Conservation (phyloP, 2,888 invertebrate genomes). For the Thereva nobilitata region DNA sequence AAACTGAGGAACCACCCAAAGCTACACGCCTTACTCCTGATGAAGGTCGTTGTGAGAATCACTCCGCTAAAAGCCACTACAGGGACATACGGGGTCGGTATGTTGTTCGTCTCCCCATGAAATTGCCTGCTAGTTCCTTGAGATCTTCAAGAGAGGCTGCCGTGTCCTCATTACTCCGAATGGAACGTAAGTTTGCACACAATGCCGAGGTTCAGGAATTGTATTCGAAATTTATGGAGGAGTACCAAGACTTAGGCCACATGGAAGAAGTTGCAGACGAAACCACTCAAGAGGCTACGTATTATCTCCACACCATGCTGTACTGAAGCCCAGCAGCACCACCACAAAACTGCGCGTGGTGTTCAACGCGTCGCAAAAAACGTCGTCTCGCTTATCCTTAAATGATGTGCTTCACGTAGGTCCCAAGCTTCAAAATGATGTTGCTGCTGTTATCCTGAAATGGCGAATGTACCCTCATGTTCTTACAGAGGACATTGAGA, state of each 20-base stretch:
- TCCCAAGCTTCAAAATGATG: background rate
- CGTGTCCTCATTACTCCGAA: background rate
- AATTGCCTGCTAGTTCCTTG: too few relatives aligned
- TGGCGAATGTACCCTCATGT: background rate
- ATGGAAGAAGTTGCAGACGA: slow-evolving; percentile 3
- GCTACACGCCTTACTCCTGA: background rate
- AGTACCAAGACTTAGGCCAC: background rate
- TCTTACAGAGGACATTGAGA: background rate
- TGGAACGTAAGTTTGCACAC: background rate
- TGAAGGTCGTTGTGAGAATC: too few relatives aligned
- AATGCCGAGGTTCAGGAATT: background rate
- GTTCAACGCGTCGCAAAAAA: background rate
- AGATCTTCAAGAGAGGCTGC: background rate
- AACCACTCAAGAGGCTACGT: background rate
- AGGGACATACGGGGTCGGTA: too few relatives aligned
- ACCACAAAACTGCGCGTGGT: background rate
- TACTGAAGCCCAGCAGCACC: background rate
- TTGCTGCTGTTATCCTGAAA: background rate
- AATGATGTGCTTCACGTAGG: background rate
- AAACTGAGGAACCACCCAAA: too few relatives aligned
- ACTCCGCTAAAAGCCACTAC: too few relatives aligned
- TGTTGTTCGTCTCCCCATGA: too few relatives aligned
- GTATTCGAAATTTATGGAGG: background rate
- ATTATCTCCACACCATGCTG: background rate
- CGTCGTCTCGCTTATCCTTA: background rate